Percentiles rank a stretch among this genome's conserved stretches.
These are phyloP conservation scores for Torymus tubicola DNA, from an alignment of 2,888 invertebrate species.

Conservation along the genomic window DNA sequence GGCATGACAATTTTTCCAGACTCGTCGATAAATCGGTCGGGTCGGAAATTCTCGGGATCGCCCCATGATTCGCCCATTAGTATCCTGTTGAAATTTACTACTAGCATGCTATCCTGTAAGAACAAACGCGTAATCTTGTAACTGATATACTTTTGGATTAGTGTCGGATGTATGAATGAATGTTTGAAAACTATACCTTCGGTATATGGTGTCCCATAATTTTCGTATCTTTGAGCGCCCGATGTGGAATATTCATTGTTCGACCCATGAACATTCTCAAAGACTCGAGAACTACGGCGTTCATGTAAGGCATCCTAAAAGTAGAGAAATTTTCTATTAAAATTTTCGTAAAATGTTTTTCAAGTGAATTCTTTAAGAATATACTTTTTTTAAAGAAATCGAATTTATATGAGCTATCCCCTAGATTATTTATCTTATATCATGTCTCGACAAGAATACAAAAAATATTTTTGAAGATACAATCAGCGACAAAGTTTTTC, in stretches of 20 bases:
- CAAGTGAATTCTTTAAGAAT: not conserved
- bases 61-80: slow-evolving; percentile 84
- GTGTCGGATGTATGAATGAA: slow-evolving; percentile 7
- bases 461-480: no score
- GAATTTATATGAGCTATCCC: no score
- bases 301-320: slow-evolving; percentile 87
- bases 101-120: slow-evolving; percentile 87
- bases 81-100: slow-evolving; percentile 85
- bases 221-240: slow-evolving; percentile 84
- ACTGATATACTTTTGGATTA: no score
- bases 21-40: slow-evolving; percentile 84
- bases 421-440: no score
- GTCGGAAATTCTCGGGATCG: slow-evolving; percentile 84
- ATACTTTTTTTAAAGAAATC: no score
- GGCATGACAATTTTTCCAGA: slow-evolving; percentile 80
- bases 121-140: no score
- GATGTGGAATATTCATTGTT: slow-evolving; percentile 88
- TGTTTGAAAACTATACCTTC: no score
- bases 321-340: not conserved
- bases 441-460: no score
- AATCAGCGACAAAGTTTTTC: no score
- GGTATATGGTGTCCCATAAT: slow-evolving; percentile 86
- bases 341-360: not conserved
- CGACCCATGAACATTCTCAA: slow-evolving; percentile 88
- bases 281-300: slow-evolving; percentile 87